Percentiles rank a stretch among this genome's conserved stretches.
phyloP scores from a whole-genome alignment of 2,113 vertebrate species.

The Saccopteryx leptura region DNA sequence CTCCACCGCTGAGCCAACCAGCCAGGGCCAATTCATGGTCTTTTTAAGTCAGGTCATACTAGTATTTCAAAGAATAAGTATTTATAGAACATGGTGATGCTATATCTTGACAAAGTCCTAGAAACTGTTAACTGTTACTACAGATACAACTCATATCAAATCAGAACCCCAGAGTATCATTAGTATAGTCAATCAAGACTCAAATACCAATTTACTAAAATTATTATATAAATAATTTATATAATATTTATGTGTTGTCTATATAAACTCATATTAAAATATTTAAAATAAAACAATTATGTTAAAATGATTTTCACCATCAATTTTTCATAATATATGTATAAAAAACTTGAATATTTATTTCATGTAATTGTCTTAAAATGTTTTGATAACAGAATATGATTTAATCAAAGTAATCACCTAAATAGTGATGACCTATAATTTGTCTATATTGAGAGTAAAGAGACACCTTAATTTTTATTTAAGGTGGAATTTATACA shows the following conservation, averaged over 20 bases:
- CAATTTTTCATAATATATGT: background rate
- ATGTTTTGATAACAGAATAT: conserved; percentile 11
- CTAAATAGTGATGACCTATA: background rate
- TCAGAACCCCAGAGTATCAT: background rate
- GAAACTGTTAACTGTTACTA: conserved; percentile 1
- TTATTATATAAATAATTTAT: background rate
- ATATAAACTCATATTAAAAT: background rate
- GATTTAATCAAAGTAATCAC: background rate
- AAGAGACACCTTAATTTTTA: background rate
- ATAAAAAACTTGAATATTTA: background rate
- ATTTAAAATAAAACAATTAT: background rate
- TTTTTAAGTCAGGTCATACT: background rate
- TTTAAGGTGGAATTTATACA: background rate
- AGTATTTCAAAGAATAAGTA: background rate
- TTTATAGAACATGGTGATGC: background rate
- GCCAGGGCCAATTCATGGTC: background rate
- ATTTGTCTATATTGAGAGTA: background rate
- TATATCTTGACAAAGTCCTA: background rate
- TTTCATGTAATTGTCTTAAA: background rate
- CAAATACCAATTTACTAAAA: conserved; percentile 9
- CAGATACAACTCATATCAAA: background rate
- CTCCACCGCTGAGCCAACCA: too few relatives aligned
- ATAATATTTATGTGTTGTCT: background rate
- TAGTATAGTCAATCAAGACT: background rate
- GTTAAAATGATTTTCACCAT: background rate